Conservation (phyloP, 2,797 vertebrate genomes). For the Myotis vivesi region DNA sequence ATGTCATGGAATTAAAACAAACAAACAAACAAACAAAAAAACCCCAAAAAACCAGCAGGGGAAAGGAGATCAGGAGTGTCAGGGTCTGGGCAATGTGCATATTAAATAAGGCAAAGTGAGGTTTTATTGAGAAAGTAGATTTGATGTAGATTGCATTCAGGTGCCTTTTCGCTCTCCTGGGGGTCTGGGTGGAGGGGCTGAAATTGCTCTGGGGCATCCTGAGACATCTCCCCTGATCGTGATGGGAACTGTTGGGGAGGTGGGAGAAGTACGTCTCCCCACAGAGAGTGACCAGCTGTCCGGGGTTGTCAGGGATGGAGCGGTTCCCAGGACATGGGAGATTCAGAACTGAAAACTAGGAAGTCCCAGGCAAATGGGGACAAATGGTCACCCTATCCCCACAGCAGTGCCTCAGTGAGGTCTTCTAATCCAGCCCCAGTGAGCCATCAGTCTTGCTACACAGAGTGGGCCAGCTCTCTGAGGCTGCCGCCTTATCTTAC, state of each 20-base stretch:
- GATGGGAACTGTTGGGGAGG: too few species aligned
- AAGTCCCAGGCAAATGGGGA: too few species aligned
- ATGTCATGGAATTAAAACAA: not conserved
- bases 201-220: too few species aligned
- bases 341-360: too few species aligned
- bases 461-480: not conserved
- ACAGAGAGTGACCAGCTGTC: too few species aligned
- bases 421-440: not conserved
- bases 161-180: not conserved
- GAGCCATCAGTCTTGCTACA: not conserved
- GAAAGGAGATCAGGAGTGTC: not conserved
- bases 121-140: not conserved
- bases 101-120: not conserved
- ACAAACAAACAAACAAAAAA: too few species aligned
- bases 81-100: not conserved
- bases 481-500: not conserved
- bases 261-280: too few species aligned
- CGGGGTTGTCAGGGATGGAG: too few species aligned
- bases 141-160: not conserved
- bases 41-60: not conserved
- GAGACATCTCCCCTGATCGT: too few species aligned
- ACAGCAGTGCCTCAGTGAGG: too few species aligned
- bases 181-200: not conserved
- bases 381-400: too few species aligned
- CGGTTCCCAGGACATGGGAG: too few species aligned